Evolutionary conservation across 2,888 invertebrate species (phyloP), one percentile per base, ranked within the genome.

Genomic region (Drosophila dives): DNA sequence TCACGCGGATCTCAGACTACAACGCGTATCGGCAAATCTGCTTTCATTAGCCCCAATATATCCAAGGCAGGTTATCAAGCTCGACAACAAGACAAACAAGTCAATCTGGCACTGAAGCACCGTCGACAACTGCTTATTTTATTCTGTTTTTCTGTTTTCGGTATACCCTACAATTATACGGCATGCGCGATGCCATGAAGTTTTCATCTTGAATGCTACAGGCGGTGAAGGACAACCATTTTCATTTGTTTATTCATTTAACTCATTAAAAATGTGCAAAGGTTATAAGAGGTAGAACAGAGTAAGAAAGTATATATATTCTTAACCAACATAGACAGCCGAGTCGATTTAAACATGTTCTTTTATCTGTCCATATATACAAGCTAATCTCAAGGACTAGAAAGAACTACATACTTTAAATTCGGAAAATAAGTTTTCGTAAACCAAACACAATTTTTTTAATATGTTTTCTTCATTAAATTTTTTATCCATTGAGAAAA

Each of bases 41-140:
- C 69, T 53, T 67, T 67, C 77, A 86, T 80, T 86, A 83, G 74
- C 60, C 40, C 15, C 53, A 64, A 67, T 60, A 42, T 67, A 69
- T 80, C 58, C 15, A 8, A 3, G 72, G 38, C 61, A 53, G 61
- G 45, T 48, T 68, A 65, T 59, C 73, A 59, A 60, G 33, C 32
- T 8, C 4, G 8, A 33, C 55, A 59, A 20, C 20, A 51, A 56
- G 34, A 58, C 54, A 60, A 45, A 60, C 50, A 71, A 53, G 56
- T 63, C 33, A 66, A 11, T 40, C 45, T 26, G 48, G 20, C 54
- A 34, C 55, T 40, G 56, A 68, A 56, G 20, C 38, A 69, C 64
- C 71, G 54, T 48, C 65, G 64, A 61, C 66, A 72, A 62, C 49
- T 64, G 42, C 12, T 23, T 45, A 8, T 8, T 48, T 58, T 50